A percentile compares a stretch with the other conserved stretches of the same genome.
These are phyloP conservation scores for Phocoena sinus DNA, from an alignment of 2,113 vertebrate genomes.

Conservation along the genomic window DNA sequence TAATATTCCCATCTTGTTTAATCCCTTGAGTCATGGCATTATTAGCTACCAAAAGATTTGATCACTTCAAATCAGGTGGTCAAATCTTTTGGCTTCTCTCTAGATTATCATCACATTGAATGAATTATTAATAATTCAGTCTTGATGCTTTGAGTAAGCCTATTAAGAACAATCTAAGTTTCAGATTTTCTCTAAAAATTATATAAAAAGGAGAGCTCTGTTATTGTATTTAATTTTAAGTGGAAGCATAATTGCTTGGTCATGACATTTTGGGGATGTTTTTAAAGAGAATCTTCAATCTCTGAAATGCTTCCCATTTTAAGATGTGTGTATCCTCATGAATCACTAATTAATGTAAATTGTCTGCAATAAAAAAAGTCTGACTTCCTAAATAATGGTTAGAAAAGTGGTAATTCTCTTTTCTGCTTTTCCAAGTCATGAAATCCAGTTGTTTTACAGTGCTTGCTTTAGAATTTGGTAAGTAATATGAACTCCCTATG, in stretches of 20 bases:
- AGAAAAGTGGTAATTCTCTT: neutral
- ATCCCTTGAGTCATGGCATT: neutral
- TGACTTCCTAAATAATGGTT: neutral
- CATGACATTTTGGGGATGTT: neutral
- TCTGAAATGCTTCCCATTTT: neutral
- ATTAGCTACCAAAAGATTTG: constrained; percentile 20
- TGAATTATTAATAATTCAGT: constrained; percentile 51
- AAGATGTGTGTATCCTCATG: neutral
- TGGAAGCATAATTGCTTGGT: constrained; percentile 18
- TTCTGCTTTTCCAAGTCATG: neutral
- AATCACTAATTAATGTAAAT: constrained; percentile 2
- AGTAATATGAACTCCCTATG: neutral
- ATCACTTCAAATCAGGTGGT: neutral
- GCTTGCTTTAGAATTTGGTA: neutral
- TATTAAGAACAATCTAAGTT: constrained; percentile 42
- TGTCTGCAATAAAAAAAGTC: neutral
- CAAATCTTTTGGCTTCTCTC: neutral
- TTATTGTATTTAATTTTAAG: constrained; percentile 46
- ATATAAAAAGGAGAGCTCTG: neutral
- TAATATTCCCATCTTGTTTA: neutral
- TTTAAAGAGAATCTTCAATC: neutral
- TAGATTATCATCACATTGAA: neutral
- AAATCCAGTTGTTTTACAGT: neutral
- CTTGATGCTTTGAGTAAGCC: constrained; percentile 20
- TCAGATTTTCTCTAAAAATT: constrained; percentile 47